Evolutionary conservation across 1,140 invertebrate genomes (phyloP).

Genomic region (Streblospio benedicti): DNA sequence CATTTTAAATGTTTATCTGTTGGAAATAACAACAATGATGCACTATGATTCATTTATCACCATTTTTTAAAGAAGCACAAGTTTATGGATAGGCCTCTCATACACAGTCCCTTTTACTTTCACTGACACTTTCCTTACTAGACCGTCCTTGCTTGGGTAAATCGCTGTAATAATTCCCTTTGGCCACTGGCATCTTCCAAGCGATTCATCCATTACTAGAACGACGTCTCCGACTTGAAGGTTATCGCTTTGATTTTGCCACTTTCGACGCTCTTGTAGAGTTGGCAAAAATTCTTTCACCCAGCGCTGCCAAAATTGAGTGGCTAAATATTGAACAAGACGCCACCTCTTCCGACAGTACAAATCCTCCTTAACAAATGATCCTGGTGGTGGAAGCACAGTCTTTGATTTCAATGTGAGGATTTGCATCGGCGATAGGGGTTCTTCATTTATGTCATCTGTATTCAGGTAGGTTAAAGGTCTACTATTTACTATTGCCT

Average conservation of each 20-base stretch:
- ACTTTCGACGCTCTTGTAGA: conserved; percentile 18
- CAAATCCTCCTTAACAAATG: conserved; percentile 7
- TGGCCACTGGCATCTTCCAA: conserved; percentile 3
- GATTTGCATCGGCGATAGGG: conserved; percentile 19
- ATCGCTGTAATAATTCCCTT: conserved; percentile 3
- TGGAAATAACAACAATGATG: too few species aligned
- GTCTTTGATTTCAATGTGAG: conserved; percentile 11
- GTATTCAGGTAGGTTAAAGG: conserved; percentile 12
- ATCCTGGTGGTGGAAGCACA: not conserved
- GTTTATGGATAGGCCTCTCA: too few species aligned
- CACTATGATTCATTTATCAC: too few species aligned
- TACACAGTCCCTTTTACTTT: too few species aligned
- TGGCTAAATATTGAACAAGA: conserved; percentile 20
- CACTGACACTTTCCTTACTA: conserved; percentile 15
- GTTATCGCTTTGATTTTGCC: conserved; percentile 13
- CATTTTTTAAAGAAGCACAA: too few species aligned
- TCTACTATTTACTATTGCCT: conserved; percentile 20
- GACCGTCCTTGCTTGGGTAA: conserved; percentile 5
- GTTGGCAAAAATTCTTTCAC: conserved; percentile 18
- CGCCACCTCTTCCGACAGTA: conserved; percentile 17
- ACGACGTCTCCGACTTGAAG: conserved; percentile 8
- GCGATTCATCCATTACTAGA: conserved; percentile 1
- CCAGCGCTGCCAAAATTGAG: conserved; percentile 25
- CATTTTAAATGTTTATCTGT: too few species aligned
- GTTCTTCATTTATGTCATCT: conserved; percentile 15